Conservation (phyloP, 92 coral and sea anemone species). For the Epizoanthus rinbou region DNA sequence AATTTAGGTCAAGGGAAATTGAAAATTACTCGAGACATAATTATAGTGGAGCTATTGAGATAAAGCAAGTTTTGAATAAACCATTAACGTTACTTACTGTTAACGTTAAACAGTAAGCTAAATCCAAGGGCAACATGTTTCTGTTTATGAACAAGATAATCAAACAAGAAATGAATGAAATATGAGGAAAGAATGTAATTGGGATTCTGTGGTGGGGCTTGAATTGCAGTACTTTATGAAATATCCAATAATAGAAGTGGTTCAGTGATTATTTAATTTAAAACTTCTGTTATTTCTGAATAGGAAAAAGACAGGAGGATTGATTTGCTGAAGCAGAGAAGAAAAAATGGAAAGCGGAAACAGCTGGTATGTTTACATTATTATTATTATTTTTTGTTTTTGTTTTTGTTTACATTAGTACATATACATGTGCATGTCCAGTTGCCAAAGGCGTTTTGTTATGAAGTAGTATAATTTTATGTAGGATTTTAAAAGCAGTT, state of each 20-base stretch:
- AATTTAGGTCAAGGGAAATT: neutral
- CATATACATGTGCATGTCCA: neutral
- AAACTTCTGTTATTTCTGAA: neutral
- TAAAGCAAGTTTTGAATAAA: too few species aligned
- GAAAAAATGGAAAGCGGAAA: slow-evolving; percentile 57
- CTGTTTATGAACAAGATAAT: too few species aligned
- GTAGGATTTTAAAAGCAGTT: too few species aligned
- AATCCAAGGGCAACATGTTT: too few species aligned
- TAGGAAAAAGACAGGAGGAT: slow-evolving; percentile 98
- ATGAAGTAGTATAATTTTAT: too few species aligned
- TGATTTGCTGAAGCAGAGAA: slow-evolving; percentile 83
- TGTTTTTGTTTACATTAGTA: neutral
- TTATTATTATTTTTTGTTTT: neutral
- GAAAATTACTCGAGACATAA: neutral
- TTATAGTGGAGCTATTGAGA: too few species aligned
- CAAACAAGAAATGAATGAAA: too few species aligned
- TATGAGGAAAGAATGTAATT: too few species aligned
- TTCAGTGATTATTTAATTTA: neutral
- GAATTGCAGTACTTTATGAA: neutral
- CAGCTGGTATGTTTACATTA: slow-evolving; percentile 19
- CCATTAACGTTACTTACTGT: too few species aligned
- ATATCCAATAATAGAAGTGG: neutral
- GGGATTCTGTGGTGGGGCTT: too few species aligned
- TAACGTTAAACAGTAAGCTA: too few species aligned
- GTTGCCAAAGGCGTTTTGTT: neutral